A percentile compares a stretch with the other conserved stretches of the same genome.
These are phyloP conservation scores for Dryococelus australis DNA, from an alignment of 2,888 invertebrate genomes.

Conservation along the genomic window DNA sequence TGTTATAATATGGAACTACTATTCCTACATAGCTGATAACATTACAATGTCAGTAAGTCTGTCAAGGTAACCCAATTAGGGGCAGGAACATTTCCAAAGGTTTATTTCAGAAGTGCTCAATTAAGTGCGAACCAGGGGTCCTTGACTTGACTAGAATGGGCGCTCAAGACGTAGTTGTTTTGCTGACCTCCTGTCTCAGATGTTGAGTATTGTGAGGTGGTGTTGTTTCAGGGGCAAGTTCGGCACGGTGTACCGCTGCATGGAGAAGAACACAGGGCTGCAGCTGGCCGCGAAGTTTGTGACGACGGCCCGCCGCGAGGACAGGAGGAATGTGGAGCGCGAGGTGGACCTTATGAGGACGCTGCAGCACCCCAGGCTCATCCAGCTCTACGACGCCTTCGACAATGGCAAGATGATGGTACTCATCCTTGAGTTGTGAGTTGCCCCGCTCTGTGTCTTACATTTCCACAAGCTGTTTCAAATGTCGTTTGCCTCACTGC, in stretches of 20 bases:
- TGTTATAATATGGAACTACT: no score
- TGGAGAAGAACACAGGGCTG: conserved; percentile 80
- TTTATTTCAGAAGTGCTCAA: no score
- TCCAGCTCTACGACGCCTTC: conserved; percentile 97
- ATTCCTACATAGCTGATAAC: no score
- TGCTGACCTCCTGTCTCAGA: no score
- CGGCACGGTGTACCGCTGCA: conserved; percentile 93
- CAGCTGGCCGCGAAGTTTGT: conserved; percentile 94
- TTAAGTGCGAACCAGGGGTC: no score
- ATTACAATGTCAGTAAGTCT: no score
- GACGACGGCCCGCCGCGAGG: conserved; percentile 82
- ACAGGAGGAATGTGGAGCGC: conserved; percentile 88
- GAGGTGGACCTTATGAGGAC: conserved; percentile 97
- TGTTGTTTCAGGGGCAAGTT: conserved; percentile 83
- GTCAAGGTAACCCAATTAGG: no score
- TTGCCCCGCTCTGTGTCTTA: conserved; percentile 50
- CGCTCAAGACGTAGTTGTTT: no score
- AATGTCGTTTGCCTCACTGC: no score
- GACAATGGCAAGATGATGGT: conserved; percentile 94
- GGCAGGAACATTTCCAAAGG: no score
- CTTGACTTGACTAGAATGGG: no score
- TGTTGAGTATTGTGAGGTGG: not conserved
- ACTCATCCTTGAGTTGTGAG: conserved; percentile 97
- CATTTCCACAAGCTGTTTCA: conserved; percentile 33
- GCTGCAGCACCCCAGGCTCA: conserved; percentile 92